A percentile compares a stretch with the other conserved stretches of the same genome.
Evolutionary conservation across 2,888 invertebrate genomes (phyloP).

Genomic region (Drosophila anceps): DNA sequence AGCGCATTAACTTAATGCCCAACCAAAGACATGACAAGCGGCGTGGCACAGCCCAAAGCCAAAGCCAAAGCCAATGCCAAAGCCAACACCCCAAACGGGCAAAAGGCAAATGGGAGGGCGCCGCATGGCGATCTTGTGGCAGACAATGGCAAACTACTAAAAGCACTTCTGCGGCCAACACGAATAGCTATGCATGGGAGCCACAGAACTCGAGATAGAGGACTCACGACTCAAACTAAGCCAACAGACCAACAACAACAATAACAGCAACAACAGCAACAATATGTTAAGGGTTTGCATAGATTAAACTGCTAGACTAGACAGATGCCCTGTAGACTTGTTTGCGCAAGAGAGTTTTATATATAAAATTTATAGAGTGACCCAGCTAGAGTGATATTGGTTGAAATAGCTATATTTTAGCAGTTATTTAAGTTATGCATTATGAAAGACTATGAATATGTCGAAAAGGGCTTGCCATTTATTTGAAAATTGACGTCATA

Average conservation of each 20-base stretch:
- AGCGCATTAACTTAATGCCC: conserved; percentile 78
- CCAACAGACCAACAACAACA: conserved; percentile 17
- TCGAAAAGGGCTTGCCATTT: too few relatives aligned
- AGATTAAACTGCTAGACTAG: neutral
- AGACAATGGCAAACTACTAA: conserved; percentile 77
- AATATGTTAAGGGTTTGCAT: neutral
- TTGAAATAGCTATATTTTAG: too few relatives aligned
- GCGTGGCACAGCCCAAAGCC: conserved; percentile 22
- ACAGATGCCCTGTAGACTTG: neutral
- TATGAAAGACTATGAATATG: too few relatives aligned
- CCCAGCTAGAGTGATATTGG: neutral
- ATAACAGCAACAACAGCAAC: conserved; percentile 23
- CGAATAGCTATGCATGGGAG: conserved; percentile 39
- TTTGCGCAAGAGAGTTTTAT: neutral
- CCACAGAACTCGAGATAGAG: conserved; percentile 32
- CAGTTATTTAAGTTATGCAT: too few relatives aligned
- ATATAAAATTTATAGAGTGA: neutral
- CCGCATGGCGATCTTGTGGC: conserved; percentile 54
- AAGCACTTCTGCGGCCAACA: conserved; percentile 75
- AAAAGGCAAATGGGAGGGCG: conserved; percentile 11
- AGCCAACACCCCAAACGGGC: conserved; percentile 15
- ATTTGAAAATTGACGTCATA: too few relatives aligned
- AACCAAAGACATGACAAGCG: conserved; percentile 73
- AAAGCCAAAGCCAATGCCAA: conserved; percentile 5
- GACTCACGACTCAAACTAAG: conserved; percentile 49